Base-by-base conservation (phyloP, 2,888 invertebrate genomes). In the Orthonevra nobilis region DNA sequence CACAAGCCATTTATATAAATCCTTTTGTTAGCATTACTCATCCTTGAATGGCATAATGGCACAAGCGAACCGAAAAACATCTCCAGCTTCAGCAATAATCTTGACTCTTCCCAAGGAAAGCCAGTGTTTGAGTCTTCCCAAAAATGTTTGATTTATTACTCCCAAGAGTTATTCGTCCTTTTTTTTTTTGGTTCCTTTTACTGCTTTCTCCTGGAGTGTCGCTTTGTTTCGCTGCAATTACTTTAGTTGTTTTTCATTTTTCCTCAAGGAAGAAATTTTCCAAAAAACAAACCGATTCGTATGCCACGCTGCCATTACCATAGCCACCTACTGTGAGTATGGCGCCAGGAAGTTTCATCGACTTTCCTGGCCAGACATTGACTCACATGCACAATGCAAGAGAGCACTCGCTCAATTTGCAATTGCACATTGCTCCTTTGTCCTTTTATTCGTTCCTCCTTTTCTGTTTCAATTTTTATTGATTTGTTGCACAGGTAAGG, bases 281-380 rank as follows among this genome's bases (percentile, higher is more conserved):
- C 20, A 42, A 38, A 23, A 69, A 69, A 61, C 56, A 42, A 38
- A 50, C 40, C 56, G 50, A 42, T 46, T 50, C 40, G 34, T 69
- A 61, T 54, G 38, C 48, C 30, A 60, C 48, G 30, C 10, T 50
- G 48, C 56, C 66, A 58, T 36, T 30, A 52, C 46, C 42, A 50
- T 54, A 20, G 40, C 73, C 79, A 68, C 79, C 79, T 48, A 73
- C 79, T 73, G 79, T 73, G 73, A 48, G 61, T 42, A 3, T 79
- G 79, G 79, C 79, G 79, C 79, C 79, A 79, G 79, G 79, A 79
- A 73, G 73, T 79, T 79, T 73, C 79, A 48, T 73, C 72, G 79
- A 61, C 56, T 72, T 77, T 73, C 40, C 64, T 60, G 40, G 52
- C 73, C 79, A 79, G 79, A 73, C 79, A 66, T 34, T 64, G 58